Conservation (phyloP, 2,888 invertebrate species). For the Camptogramma bilineatum region DNA sequence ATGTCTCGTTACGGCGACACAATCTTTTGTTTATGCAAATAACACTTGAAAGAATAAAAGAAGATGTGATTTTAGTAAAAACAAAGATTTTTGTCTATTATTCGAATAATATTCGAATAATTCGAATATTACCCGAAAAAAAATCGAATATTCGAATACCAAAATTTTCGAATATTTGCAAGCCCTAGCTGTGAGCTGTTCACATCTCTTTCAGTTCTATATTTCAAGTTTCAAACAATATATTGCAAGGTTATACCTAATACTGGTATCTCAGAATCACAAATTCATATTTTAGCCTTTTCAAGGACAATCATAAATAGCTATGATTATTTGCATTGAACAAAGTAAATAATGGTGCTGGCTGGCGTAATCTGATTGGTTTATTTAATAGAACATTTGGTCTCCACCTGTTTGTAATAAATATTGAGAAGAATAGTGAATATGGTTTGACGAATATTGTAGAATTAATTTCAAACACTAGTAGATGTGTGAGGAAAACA, state of each 20-base stretch:
- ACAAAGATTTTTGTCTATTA: no score
- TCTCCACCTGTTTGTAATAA: conserved; percentile 24
- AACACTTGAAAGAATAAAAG: no score
- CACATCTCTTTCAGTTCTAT: background rate
- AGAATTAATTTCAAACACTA: background rate
- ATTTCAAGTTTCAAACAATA: conserved; percentile 3
- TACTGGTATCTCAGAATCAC: conserved; percentile 17
- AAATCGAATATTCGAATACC: no score
- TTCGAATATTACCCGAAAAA: no score
- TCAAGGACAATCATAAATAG: conserved; percentile 30
- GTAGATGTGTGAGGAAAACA: background rate
- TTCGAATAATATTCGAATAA: no score
- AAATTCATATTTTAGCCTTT: conserved; percentile 21
- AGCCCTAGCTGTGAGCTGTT: no score
- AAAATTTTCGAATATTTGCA: no score
- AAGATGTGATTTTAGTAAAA: no score
- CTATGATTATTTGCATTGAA: conserved; percentile 33
- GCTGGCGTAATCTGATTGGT: conserved; percentile 12
- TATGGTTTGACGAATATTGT: background rate
- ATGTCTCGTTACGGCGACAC: no score
- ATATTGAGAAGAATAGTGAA: background rate
- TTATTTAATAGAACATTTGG: conserved; percentile 17
- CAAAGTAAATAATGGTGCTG: conserved; percentile 34
- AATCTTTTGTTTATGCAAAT: no score
- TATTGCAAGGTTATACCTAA: conserved; percentile 22